These are phyloP conservation scores for Hapalemur alaotrensis DNA, from an alignment of 2,797 vertebrate species.

Conservation along the genomic window DNA sequence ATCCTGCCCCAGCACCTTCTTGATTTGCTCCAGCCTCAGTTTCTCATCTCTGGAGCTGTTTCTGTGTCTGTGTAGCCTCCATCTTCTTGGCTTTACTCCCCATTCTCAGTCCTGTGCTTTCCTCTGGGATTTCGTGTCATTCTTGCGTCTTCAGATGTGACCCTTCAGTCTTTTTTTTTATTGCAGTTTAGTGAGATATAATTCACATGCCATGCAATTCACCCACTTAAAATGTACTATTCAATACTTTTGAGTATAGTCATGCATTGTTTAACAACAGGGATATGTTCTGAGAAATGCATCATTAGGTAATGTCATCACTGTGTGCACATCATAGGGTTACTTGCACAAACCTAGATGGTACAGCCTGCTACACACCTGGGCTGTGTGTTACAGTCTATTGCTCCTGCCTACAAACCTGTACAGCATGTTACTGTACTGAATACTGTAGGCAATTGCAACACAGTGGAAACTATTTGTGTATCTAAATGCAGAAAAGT, in stretches of 20 bases:
- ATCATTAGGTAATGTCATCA: no score
- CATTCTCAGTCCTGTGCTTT: not conserved
- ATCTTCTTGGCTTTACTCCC: not conserved
- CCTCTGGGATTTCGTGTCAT: not conserved
- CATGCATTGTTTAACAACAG: no score
- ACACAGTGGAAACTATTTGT: no score
- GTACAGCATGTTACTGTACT: no score
- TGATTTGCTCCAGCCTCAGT: not conserved
- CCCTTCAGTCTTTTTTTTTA: not conserved
- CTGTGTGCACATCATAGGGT: no score
- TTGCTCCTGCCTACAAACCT: no score
- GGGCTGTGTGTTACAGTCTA: no score
- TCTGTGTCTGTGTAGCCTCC: rapidly evolving
- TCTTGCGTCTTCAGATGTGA: not conserved
- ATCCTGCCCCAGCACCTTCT: not conserved
- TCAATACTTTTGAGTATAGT: not conserved
- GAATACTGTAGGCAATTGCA: no score
- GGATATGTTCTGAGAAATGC: no score
- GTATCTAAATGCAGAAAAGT: no score
- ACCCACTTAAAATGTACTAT: not conserved
- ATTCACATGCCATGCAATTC: not conserved
- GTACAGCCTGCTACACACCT: no score
- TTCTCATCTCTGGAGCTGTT: not conserved
- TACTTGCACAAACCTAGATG: no score
- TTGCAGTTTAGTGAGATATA: not conserved